phyloP scores from a whole-genome alignment of 2,797 vertebrate species.

The Alfaro cultratus region DNA sequence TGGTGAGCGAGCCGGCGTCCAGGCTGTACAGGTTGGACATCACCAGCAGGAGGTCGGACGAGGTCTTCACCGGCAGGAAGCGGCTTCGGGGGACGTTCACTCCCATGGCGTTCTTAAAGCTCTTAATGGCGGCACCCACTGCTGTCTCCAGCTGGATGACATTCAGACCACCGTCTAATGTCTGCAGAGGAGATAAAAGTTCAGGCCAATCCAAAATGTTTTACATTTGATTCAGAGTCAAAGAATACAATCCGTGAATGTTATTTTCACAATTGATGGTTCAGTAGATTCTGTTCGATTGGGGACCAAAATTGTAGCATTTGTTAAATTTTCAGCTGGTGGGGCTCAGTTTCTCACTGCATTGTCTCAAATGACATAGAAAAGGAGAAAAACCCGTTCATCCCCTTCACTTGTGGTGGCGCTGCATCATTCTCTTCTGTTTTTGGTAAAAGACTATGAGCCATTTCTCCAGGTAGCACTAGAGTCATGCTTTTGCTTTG shows the following conservation, averaged over 20 bases:
- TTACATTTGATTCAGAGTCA: background rate
- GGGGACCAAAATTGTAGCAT: too few species aligned
- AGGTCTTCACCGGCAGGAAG: conserved; percentile 97
- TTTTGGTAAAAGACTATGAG: too few species aligned
- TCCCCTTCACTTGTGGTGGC: too few species aligned
- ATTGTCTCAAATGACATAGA: too few species aligned
- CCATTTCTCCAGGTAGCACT: too few species aligned
- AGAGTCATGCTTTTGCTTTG: too few species aligned
- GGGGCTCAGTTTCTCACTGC: too few species aligned
- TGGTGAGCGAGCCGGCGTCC: conserved; percentile 93
- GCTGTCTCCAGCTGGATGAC: conserved; percentile 97
- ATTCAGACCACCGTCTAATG: conserved; percentile 92
- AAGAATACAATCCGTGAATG: background rate
- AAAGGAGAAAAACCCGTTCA: too few species aligned
- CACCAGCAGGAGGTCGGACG: conserved; percentile 94
- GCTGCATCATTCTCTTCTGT: too few species aligned
- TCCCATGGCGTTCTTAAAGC: conserved; percentile 94
- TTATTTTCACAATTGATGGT: too few species aligned
- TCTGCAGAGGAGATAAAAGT: conserved; percentile 75
- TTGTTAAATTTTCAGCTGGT: too few species aligned
- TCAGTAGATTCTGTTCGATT: too few species aligned
- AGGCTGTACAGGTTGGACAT: conserved; percentile 98
- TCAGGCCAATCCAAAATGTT: background rate
- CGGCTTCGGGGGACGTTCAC: conserved; percentile 96
- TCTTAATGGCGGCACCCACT: conserved; percentile 97